Conservation (phyloP, 2,888 invertebrate species). For the Caenorhabditis zanzibari region DNA sequence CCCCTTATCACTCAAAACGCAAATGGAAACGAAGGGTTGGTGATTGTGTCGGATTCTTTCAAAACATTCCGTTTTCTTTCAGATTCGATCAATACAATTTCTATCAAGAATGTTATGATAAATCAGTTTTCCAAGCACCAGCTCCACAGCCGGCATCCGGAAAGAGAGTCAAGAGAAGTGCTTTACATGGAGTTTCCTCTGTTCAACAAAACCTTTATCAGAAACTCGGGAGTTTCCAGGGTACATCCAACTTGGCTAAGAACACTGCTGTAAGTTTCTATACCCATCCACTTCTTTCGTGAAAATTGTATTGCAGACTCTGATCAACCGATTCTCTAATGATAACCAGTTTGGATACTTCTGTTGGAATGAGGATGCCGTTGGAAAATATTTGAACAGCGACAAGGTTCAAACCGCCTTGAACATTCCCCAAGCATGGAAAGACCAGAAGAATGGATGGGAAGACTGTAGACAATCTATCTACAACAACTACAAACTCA, state of each 20-base stretch:
- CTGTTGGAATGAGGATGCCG: slow-evolving; percentile 80
- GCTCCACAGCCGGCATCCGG: slow-evolving; percentile 49
- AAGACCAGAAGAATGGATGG: slow-evolving; percentile 70
- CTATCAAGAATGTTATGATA: slow-evolving; percentile 79
- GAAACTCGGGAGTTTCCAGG: slow-evolving; percentile 37
- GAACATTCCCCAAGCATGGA: slow-evolving; percentile 75
- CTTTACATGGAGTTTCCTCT: slow-evolving; percentile 43
- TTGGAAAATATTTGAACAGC: slow-evolving; percentile 75
- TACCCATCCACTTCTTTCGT: not conserved
- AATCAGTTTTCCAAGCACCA: slow-evolving; percentile 60
- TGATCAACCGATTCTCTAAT: slow-evolving; percentile 76
- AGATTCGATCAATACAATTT: slow-evolving; percentile 79
- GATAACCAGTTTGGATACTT: slow-evolving; percentile 79
- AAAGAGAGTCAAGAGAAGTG: slow-evolving; percentile 55
- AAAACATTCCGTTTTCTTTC: not conserved
- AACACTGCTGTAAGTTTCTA: slow-evolving; percentile 65
- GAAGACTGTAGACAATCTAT: slow-evolving; percentile 74
- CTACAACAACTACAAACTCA: slow-evolving; percentile 70
- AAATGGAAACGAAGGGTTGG: slow-evolving; percentile 47
- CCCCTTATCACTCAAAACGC: slow-evolving; percentile 68
- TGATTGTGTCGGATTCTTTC: not conserved
- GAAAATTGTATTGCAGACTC: slow-evolving; percentile 48
- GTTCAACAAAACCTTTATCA: slow-evolving; percentile 40
- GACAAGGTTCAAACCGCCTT: slow-evolving; percentile 70
- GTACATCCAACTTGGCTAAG: slow-evolving; percentile 46